Base-by-base conservation (phyloP, 2,797 vertebrate genomes). In the Girardinus metallicus region DNA sequence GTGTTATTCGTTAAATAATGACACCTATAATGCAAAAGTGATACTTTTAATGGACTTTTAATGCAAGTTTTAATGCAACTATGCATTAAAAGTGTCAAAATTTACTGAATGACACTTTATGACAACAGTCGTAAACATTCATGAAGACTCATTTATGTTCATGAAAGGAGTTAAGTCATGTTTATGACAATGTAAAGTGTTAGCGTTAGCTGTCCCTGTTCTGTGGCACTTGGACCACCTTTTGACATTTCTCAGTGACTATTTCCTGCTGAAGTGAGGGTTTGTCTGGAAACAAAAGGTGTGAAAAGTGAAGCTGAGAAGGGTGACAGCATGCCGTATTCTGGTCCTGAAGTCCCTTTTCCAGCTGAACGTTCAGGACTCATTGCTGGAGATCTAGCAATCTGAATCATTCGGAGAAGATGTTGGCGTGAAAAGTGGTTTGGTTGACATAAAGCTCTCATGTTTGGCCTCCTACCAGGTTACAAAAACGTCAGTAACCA, bases 401-500 rank as follows among this genome's bases (percentile, higher is more conserved):
- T 66, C 34, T 84, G 85, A 92, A 81, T 93, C 86, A 90, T 88
- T 76, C 64, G 43, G 29, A 74, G 79, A 84, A 82, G 43, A 76
- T 0, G 68, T 78, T 76, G 64, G 62, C 79, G 83, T 78, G 13
- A 76, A 1, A 75, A 77, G 78, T 53, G 75, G 72, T 73, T 80
- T 64, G 74, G 1, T 74, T 47, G 0, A 73, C 41, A 85, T 66
- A 47, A 81, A 74, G 60, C 15, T 5, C 18, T 2, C 76, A 36
- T 84, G 5, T 83, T 34, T 80, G 15, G 16, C 77, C 44, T 4
- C 79, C 84, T 51, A 88, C 86, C 60, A 13, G 34, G 23, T 82
- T 84, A 79, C 81, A 71, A 83, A 79, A 86, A 80, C 31, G 62
- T 75, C 57, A 53, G 46, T 77, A 80, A 82, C 78, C 71, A 84